A percentile compares a stretch with the other conserved stretches of the same genome.
phyloP scores from a whole-genome alignment of 2,797 vertebrate genomes.

The Falco berigora region DNA sequence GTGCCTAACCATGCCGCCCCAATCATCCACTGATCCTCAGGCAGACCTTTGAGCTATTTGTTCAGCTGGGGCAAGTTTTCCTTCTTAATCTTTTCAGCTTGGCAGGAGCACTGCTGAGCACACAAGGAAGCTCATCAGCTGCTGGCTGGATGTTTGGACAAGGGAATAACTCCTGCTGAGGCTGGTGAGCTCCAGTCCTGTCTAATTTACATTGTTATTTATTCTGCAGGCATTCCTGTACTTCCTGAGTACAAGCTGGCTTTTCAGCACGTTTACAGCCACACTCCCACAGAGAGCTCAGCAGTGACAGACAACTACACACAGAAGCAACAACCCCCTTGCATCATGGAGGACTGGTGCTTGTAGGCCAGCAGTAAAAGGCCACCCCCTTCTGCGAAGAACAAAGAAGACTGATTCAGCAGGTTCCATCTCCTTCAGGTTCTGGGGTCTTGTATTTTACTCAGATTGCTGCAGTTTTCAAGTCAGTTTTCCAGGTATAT shows the following conservation, averaged over 20 bases:
- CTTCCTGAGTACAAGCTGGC: conserved; percentile 52
- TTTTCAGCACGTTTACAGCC: conserved; percentile 59
- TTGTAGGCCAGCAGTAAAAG: neutral
- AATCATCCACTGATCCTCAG: neutral
- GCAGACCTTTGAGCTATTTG: conserved; percentile 52
- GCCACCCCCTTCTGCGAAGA: neutral
- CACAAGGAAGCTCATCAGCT: conserved; percentile 64
- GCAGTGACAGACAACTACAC: neutral
- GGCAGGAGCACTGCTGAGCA: conserved; percentile 52
- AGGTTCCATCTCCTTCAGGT: neutral
- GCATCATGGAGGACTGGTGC: neutral
- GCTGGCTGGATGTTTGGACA: conserved; percentile 60
- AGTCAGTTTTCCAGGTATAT: neutral
- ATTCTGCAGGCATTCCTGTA: conserved; percentile 52
- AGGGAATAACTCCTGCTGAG: conserved; percentile 64
- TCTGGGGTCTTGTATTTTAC: neutral
- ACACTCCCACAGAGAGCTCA: conserved; percentile 15
- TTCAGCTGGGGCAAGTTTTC: conserved; percentile 59
- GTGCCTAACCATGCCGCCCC: neutral
- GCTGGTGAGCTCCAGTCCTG: conserved; percentile 51
- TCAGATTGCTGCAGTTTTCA: neutral
- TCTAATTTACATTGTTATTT: conserved; percentile 65
- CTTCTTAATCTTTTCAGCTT: conserved; percentile 58
- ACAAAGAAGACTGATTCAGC: neutral
- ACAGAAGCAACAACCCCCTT: neutral